Base-by-base conservation (phyloP, 1,140 invertebrate species). In the Procambarus clarkii region DNA sequence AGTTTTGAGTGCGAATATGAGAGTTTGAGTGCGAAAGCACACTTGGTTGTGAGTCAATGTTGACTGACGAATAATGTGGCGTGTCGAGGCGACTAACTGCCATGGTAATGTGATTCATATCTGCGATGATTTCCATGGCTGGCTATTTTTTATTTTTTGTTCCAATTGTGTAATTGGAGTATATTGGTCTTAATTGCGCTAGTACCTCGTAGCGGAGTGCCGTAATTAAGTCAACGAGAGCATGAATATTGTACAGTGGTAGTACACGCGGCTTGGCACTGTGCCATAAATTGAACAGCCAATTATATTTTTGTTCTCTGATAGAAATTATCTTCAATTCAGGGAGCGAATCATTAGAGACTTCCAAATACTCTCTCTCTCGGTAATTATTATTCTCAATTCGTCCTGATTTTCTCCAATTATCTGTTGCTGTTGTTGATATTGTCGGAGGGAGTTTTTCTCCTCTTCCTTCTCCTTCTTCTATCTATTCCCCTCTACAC, bases 271-370 rank as follows among this genome's bases (percentile, higher is more conserved):
- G 13, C 8, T 18, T 11, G 18, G 21, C 13, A 69, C 64, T 0
- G 5, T 18, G 64, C 15, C 4, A 18, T 69, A 69, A 69, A 69
- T 69, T 69, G 18, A 11, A 5, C 4, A 69, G 18, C 64, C 64
- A 69, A 69, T 69, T 69, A 69, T 69, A 69, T 69, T 69, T 69
- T 69, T 69, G 64, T 69, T 11, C 13, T n/a, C 15, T 69, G 64
- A 69, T 69, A n/a, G 13, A 69, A 69, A 69, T 69, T 69, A 69
- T 18, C 64, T 69, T n/a, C 64, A 69, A 69, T 69, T 69, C 64
- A 13, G 64, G 4, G 15, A n/a, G 64, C 4, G 21, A 69, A 69
- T 69, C 64, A 69, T 54, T 8, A 54, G 50, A 54, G 50, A 54
- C 34, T 34, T 34, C 34, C 34, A 34, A 0, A 54, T 13, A 9